Percentiles rank a stretch among this genome's conserved stretches.
Evolutionary conservation across 2,888 invertebrate species (phyloP).

Genomic region (Ormyrus labotus): DNA sequence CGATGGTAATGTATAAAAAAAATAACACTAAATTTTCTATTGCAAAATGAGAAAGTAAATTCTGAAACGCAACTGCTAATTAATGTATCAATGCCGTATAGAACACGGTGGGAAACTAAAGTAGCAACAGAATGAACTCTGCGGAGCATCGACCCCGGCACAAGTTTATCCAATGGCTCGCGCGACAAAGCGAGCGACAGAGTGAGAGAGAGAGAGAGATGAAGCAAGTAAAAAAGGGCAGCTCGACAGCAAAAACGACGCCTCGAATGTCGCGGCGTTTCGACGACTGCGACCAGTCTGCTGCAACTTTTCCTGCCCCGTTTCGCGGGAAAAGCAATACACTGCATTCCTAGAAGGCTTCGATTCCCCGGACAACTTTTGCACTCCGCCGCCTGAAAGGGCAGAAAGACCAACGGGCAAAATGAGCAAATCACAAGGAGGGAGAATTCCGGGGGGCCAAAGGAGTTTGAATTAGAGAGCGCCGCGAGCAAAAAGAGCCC

Average conservation of each 20-base stretch:
- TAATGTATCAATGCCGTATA: no score
- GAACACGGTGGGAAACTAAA: no score
- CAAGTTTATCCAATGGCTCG: slow-evolving; percentile 1
- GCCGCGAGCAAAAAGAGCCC: neutral
- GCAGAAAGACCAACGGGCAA: neutral
- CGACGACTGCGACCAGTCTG: neutral
- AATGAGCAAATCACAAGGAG: slow-evolving; percentile 42
- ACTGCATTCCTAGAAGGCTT: slow-evolving; percentile 34
- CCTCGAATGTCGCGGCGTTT: slow-evolving; percentile 13
- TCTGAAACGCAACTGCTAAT: no score
- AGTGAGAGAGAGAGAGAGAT: no score
- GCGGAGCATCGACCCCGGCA: neutral
- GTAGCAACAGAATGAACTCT: neutral
- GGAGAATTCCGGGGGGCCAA: slow-evolving; percentile 10
- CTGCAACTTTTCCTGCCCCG: slow-evolving; percentile 11
- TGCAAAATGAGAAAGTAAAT: no score
- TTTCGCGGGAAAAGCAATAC: slow-evolving; percentile 17
- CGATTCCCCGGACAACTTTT: slow-evolving; percentile 37
- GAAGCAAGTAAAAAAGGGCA: neutral
- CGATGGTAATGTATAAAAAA: no score
- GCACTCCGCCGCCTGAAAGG: neutral
- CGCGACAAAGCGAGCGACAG: neutral
- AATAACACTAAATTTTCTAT: no score
- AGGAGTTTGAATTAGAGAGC: slow-evolving; percentile 28
- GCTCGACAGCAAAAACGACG: neutral